Evolutionary conservation across 2,797 vertebrate genomes (phyloP).

Genomic region (Periparus ater): DNA sequence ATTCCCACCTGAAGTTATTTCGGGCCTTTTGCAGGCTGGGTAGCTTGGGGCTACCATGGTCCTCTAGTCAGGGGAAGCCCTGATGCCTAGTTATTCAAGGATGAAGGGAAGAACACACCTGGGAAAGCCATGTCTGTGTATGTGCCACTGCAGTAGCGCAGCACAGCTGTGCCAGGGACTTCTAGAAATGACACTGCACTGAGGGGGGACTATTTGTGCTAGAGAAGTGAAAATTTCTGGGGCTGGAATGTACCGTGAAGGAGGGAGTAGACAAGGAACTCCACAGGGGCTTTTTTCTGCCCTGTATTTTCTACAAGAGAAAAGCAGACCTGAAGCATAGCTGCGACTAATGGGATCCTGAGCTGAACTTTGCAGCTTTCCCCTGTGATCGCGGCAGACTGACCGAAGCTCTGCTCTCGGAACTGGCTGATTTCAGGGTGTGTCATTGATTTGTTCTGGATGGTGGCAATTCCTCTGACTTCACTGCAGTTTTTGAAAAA

Average conservation of each 20-base stretch:
- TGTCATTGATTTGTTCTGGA: constrained; percentile 57
- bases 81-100: neutral
- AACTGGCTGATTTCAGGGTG: constrained; percentile 38
- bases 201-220: neutral
- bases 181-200: neutral
- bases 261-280: neutral
- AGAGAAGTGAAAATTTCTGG: neutral
- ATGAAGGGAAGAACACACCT: neutral
- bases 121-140: neutral
- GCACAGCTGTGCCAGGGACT: neutral
- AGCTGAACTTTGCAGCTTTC: constrained; percentile 43
- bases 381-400: neutral
- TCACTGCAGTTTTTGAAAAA: neutral
- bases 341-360: constrained; percentile 18
- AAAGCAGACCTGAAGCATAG: neutral
- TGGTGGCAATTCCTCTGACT: constrained; percentile 23
- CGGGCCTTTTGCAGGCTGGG: neutral
- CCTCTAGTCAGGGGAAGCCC: neutral
- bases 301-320: neutral
- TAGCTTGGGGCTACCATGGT: fast-evolving
- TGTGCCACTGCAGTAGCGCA: neutral
- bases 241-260: neutral
- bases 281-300: neutral
- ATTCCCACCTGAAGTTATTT: neutral
- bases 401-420: neutral